Evolutionary conservation across 2,797 vertebrate species (phyloP).

Genomic region (Gymnothorax reevesii): DNA sequence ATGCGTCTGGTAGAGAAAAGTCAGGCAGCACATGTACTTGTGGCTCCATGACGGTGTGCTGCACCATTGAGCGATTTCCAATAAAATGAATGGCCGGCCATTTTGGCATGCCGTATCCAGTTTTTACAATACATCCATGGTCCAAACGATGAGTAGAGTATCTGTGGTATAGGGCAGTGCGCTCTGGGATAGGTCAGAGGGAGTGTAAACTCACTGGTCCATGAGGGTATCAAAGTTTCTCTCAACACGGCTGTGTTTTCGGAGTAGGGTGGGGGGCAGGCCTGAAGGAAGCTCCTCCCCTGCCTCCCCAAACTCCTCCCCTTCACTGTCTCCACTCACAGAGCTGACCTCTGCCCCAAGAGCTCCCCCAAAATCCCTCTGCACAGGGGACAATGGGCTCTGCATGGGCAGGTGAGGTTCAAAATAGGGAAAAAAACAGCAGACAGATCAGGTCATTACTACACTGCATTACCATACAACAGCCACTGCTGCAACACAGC

Average conservation of each 20-base stretch:
- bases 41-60: no score
- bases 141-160: no score
- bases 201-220: slow-evolving; percentile 70
- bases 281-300: slow-evolving; percentile 41
- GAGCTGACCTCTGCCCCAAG: slow-evolving; percentile 51
- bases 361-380: slow-evolving; percentile 17
- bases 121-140: no score
- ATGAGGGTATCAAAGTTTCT: slow-evolving; percentile 62
- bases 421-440: background rate
- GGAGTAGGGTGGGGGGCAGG: slow-evolving; percentile 50
- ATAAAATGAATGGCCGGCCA: no score
- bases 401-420: slow-evolving; percentile 37
- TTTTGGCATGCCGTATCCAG: no score
- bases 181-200: background rate
- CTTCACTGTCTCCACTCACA: slow-evolving; percentile 48
- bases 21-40: no score
- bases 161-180: background rate
- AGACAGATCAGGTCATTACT: background rate
- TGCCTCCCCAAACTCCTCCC: background rate
- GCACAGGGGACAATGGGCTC: slow-evolving; percentile 44
- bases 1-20: no score
- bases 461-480: background rate
- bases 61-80: no score
- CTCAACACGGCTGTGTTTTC: slow-evolving; percentile 57
- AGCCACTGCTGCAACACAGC: background rate